Evolutionary conservation across 2,888 invertebrate species (phyloP), one percentile per base, ranked within the genome.

Genomic region (Amblyjoppa fuscipennis): DNA sequence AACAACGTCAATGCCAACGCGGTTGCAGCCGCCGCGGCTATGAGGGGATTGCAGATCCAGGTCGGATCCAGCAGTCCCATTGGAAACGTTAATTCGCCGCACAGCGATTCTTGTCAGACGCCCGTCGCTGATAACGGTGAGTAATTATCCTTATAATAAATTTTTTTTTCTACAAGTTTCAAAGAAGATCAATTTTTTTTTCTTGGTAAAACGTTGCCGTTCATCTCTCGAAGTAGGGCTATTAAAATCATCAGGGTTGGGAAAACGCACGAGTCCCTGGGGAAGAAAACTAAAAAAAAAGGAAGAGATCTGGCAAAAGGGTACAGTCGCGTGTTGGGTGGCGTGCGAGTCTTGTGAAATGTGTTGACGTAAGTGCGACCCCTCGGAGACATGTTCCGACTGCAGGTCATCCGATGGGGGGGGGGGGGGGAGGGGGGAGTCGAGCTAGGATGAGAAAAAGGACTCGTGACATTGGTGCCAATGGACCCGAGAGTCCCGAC

Each of bases 111-210:
- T 0, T 93, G 92, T 79, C 93, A 93, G 56, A 93, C 92, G 49
- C 91, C 93, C 41, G 89, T 90, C 31, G 82, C 91, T 3, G 93
- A 94, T 82, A 93, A 93, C 80, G 92, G 94, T 94, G 85, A 91
- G 91, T 88, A 31, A 20, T 16, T 69, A 38, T 3, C 38, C 59
- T 45, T 78, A 66, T 75, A 45, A 11, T n/a, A 38, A 31, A 66
- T 59, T 45, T 38, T n/a, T 41, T 31, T 20, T 5, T 13, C 31
- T 41, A 16, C n/a, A 51, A 9, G 2, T 45, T 56, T 28, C 45
- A 16, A 16, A 16, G 4, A 49, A 49, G 45, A 41, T 41, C 2
- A 11, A 41, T 13, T 16, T 45, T 13, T 45, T 2, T 45, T 45
- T 45, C 9, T 41, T 9, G 41, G 9, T 11, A 41, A 41, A 31